phyloP scores from a whole-genome alignment of 2,888 invertebrate genomes.

The Epirrhoe alternata region DNA sequence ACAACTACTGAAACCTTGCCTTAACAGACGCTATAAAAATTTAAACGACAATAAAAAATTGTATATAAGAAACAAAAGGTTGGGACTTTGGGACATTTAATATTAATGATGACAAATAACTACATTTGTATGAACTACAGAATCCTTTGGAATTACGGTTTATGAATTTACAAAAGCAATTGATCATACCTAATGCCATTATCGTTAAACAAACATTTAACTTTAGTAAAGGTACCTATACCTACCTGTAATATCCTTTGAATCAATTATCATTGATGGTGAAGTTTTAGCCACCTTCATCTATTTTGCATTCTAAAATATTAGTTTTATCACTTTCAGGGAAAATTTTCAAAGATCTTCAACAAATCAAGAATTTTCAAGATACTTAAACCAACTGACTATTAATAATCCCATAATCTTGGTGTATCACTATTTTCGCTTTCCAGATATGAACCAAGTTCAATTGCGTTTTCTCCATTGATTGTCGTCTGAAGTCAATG shows the following conservation, averaged over 20 bases:
- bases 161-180: conserved; percentile 4
- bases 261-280: no score
- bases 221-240: no score
- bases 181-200: not conserved
- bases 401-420: not conserved
- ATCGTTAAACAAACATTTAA: not conserved
- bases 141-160: not conserved
- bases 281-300: no score
- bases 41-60: conserved; percentile 30
- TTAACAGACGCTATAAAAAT: conserved; percentile 46
- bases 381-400: no score
- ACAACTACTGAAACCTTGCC: conserved; percentile 55
- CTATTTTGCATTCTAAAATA: no score
- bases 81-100: conserved; percentile 18
- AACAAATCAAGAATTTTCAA: no score
- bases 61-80: conserved; percentile 26
- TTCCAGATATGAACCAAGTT: not conserved
- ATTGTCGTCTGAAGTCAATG: conserved; percentile 19
- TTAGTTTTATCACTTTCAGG: no score
- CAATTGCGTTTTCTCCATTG: conserved; percentile 6
- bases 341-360: no score
- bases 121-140: conserved; percentile 22
- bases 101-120: conserved; percentile 21
- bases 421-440: not conserved
- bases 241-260: no score